Percentiles rank a stretch among this genome's conserved stretches.
phyloP scores from a whole-genome alignment of 2,113 vertebrate genomes.

The Chaenocephalus aceratus region DNA sequence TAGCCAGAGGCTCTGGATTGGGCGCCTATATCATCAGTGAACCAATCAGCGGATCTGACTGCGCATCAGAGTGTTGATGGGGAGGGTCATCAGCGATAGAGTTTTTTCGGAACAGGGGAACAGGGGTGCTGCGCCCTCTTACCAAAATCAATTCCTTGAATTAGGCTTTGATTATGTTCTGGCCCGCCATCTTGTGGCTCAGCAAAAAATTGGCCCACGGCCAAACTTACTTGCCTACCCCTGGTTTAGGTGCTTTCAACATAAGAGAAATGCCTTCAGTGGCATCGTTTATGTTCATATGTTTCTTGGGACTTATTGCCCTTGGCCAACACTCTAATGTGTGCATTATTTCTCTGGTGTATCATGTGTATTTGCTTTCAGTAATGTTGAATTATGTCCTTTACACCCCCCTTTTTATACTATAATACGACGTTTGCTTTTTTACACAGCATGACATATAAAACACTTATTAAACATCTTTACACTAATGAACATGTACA shows the following conservation, averaged over 20 bases:
- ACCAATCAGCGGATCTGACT: too few relatives aligned
- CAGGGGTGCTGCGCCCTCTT: too few relatives aligned
- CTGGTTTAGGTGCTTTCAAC: neutral
- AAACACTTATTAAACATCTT: conserved; percentile 42
- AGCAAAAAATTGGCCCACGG: too few relatives aligned
- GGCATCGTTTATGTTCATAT: neutral
- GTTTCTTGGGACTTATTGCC: neutral
- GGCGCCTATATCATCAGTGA: too few relatives aligned
- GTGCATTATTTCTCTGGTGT: neutral
- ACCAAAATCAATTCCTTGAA: too few relatives aligned
- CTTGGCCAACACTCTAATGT: neutral
- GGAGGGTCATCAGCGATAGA: too few relatives aligned
- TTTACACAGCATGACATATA: conserved; percentile 23
- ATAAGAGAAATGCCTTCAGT: neutral
- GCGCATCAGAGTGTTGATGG: too few relatives aligned
- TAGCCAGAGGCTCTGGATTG: too few relatives aligned
- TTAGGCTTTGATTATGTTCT: too few relatives aligned
- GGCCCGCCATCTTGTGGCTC: too few relatives aligned
- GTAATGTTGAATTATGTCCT: neutral
- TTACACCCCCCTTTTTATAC: neutral
- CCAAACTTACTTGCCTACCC: too few relatives aligned
- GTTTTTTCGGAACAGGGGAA: too few relatives aligned
- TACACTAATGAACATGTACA: conserved; percentile 43
- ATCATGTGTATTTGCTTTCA: conserved; percentile 1
- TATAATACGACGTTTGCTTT: conserved; percentile 1